Percentiles rank a stretch among this genome's conserved stretches.
Conservation (phyloP, 2,797 vertebrate genomes). For the Zalophus californianus region DNA sequence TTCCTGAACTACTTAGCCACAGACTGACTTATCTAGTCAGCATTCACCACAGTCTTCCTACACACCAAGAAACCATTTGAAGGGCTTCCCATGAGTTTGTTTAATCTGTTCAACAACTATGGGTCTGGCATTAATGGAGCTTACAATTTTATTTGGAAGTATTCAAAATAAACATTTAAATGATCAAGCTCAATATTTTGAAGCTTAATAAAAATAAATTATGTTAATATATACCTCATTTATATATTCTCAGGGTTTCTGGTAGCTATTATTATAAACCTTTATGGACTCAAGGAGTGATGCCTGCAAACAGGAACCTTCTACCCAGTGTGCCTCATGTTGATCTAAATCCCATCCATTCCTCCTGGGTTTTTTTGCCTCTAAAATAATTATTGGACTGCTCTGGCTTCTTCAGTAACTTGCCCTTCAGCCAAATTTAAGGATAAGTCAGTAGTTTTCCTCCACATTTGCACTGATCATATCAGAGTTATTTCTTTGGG, state of each 20-base stretch:
- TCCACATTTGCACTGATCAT: neutral
- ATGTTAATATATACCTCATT: neutral
- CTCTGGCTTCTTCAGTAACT: neutral
- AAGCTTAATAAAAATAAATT: conserved; percentile 39
- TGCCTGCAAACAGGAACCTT: neutral
- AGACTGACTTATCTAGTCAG: neutral
- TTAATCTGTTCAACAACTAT: neutral
- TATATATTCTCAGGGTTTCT: conserved; percentile 4
- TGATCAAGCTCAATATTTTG: conserved; percentile 17
- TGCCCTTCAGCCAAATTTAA: neutral
- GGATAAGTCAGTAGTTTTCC: neutral
- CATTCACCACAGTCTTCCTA: neutral
- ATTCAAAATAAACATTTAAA: conserved; percentile 15
- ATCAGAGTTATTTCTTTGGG: neutral
- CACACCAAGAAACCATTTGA: too few relatives aligned
- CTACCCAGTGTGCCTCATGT: neutral
- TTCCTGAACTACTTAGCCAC: neutral
- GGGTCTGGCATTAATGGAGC: neutral
- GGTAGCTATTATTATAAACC: neutral
- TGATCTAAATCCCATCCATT: neutral
- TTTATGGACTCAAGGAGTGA: neutral
- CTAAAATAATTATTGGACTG: neutral
- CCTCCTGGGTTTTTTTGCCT: neutral
- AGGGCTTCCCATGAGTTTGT: neutral
- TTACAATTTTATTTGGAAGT: conserved; percentile 48